Conservation (phyloP, 1,140 invertebrate genomes). For the Drosophila tristis region DNA sequence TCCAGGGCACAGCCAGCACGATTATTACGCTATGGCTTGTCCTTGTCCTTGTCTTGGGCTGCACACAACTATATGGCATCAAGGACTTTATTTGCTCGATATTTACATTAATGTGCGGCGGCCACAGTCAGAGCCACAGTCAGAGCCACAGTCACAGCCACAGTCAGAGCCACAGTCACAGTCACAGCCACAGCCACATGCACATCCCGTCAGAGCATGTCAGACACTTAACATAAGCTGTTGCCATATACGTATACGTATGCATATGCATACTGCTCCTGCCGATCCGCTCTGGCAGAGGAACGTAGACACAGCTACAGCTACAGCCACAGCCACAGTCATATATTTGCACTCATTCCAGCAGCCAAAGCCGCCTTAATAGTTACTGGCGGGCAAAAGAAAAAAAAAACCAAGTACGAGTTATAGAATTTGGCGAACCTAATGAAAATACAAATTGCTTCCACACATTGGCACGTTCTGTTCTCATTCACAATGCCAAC, state of each 20-base stretch:
- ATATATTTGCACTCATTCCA: not conserved
- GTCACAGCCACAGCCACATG: not conserved
- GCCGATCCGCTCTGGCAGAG: not conserved
- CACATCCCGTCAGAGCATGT: constrained; percentile 18
- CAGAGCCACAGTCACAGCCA: no score
- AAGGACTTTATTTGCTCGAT: constrained; percentile 52
- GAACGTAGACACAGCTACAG: not conserved
- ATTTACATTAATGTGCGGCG: constrained; percentile 43
- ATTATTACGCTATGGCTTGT: constrained; percentile 7
- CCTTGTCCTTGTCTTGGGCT: constrained; percentile 12
- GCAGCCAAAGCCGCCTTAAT: not conserved
- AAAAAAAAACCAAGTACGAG: constrained; percentile 26
- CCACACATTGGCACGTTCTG: constrained; percentile 63
- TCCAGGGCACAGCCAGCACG: not conserved
- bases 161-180: constrained; percentile 6
- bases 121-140: not conserved
- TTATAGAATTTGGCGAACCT: constrained; percentile 51
- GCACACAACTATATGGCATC: constrained; percentile 1
- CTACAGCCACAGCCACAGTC: not conserved
- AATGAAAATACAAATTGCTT: constrained; percentile 74
- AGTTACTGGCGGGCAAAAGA: constrained; percentile 28
- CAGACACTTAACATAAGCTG: constrained; percentile 56
- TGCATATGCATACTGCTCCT: not conserved
- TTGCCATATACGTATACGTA: constrained; percentile 33
- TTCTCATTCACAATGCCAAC: constrained; percentile 37